Percentiles rank a stretch among this genome's conserved stretches.
Evolutionary conservation across 1,140 invertebrate genomes (phyloP).

Genomic region (Planococcus citri): DNA sequence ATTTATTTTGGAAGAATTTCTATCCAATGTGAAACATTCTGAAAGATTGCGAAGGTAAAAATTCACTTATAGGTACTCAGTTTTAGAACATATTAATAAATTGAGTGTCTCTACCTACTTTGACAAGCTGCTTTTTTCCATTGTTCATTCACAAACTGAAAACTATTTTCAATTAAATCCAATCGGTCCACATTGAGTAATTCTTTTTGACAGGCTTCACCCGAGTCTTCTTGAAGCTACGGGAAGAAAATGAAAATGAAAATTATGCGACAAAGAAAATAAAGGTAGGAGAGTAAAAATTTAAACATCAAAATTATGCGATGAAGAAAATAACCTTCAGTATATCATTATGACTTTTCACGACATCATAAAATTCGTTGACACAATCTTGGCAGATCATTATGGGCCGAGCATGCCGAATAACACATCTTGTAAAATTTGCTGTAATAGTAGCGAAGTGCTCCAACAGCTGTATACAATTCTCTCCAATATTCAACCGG

Average conservation of each 20-base stretch:
- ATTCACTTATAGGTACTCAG: too few species aligned
- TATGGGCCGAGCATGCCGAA: conserved; percentile 26
- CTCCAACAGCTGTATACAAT: conserved; percentile 25
- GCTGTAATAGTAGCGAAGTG: conserved; percentile 25
- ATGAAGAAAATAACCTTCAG: neutral
- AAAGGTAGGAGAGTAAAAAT: neutral
- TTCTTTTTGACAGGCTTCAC: conserved; percentile 25
- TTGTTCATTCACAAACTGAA: conserved; percentile 26
- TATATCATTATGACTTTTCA: conserved; percentile 22
- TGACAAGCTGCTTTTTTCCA: conserved; percentile 27
- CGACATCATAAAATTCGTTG: conserved; percentile 22
- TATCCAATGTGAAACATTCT: conserved; percentile 23
- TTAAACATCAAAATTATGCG: too few species aligned
- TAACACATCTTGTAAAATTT: conserved; percentile 27
- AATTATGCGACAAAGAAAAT: neutral
- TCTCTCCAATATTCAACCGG: too few species aligned
- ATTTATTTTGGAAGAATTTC: conserved; percentile 23
- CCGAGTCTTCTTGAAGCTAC: conserved; percentile 18
- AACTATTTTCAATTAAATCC: conserved; percentile 27
- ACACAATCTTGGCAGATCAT: conserved; percentile 25
- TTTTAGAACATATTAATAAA: too few species aligned
- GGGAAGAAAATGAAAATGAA: neutral
- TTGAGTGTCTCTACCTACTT: conserved; percentile 24
- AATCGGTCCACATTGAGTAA: conserved; percentile 28
- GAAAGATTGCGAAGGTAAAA: too few species aligned